Evolutionary conservation across 64 coral and sea anemone genomes (phyloP).

Genomic region (Actinia equina): DNA sequence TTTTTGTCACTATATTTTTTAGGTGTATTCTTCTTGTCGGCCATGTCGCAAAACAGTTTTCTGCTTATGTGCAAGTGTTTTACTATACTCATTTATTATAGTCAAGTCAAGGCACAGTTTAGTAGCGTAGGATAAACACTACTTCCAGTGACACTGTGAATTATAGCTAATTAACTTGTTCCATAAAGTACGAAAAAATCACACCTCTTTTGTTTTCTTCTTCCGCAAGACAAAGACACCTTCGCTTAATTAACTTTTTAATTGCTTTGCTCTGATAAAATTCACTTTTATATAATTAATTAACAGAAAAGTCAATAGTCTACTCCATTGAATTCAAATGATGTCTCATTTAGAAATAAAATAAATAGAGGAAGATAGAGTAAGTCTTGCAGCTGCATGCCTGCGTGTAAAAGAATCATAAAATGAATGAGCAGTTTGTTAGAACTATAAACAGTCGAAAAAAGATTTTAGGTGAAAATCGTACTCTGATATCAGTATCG

Average conservation of each 20-base stretch:
- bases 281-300: not conserved
- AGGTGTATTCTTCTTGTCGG: not conserved
- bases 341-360: not conserved
- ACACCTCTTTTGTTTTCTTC: not conserved
- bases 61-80: not conserved
- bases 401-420: no score
- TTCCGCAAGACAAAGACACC: not conserved
- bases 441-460: no score
- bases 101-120: no score
- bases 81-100: not conserved
- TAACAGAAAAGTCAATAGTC: not conserved
- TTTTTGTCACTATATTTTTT: not conserved
- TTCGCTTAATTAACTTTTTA: conserved; percentile 10
- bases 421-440: no score
- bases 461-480: no score
- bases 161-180: not conserved
- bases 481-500: no score
- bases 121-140: no score
- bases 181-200: not conserved
- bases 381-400: no score
- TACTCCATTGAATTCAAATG: not conserved
- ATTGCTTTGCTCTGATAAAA: not conserved
- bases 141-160: not conserved
- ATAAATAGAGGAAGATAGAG: not conserved
- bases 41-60: not conserved